Base-by-base conservation (phyloP, 1,140 invertebrate species). In the Acromyrmex charruanus region DNA sequence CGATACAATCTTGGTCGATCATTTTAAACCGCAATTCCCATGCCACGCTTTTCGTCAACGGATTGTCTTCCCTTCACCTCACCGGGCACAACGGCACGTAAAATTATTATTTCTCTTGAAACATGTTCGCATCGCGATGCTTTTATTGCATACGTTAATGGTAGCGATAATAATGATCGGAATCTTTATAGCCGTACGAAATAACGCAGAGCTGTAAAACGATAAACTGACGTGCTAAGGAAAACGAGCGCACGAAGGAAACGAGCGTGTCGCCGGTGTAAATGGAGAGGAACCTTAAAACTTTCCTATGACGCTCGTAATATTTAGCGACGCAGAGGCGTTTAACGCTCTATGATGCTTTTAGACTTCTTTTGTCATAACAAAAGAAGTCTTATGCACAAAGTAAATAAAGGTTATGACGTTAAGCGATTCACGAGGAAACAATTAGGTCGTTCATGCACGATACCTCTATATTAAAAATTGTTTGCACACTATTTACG, bases 271-370 rank as follows among this genome's bases (percentile, higher is more conserved):
- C 77, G 61, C 16, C 71, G 21, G 58, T 51, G 66, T 75, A 72
- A 90, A 90, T 55, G 87, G 77, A 65, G 80, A 79, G 77, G 90
- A 87, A 91, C 77, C 85, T 91, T 87, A 84, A 91, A 91, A 91
- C 87, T 87, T 86, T 89, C n/a, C 87, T 66, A 59, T 55, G 58
- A 35, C 51, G 74, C 84, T 88, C 89, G 69, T 90, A 90, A 91
- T 91, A 90, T 91, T 91, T 90, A 91, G 89, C 87, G 86, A 55
- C 71, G 68, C 88, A 77, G 39, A 65, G 71, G 16, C 87, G 68
- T 80, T 88, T 88, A 88, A 86, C 35, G 44, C 49, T 74, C 59
- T 31, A 14, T 12, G 12, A 9, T 53, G 51, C 77, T 69, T 68
- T 69, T 59, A 28, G 14, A 1, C 63, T 65, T 58, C 49, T 49